phyloP scores from a whole-genome alignment of 2,797 vertebrate species.

The Agapornis canus region DNA sequence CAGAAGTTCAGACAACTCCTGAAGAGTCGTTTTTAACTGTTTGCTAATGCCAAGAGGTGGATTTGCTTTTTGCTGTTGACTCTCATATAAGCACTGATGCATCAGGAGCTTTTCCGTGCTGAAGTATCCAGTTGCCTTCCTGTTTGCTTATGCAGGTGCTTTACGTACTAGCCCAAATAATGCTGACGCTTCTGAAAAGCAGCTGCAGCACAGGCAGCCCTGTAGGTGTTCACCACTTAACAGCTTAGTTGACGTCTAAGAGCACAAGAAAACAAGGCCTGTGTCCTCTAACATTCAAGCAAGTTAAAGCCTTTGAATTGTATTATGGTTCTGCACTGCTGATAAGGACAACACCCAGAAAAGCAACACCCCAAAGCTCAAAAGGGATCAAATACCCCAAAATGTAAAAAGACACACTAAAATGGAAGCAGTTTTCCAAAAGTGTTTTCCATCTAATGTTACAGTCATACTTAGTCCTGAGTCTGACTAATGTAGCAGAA shows the following conservation, averaged over 20 bases:
- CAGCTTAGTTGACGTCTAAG: neutral
- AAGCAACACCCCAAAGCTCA: neutral
- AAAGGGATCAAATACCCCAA: neutral
- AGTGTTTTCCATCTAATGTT: neutral
- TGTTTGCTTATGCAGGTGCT: slow-evolving; percentile 52
- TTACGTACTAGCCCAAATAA: neutral
- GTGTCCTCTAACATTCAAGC: neutral
- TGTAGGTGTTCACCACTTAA: neutral
- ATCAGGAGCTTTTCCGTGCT: slow-evolving; percentile 21
- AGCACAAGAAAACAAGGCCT: neutral
- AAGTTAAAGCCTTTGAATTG: neutral
- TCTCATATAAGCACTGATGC: neutral
- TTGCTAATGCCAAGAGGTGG: neutral
- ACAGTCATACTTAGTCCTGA: neutral
- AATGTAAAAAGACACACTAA: neutral
- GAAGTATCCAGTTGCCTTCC: slow-evolving; percentile 4
- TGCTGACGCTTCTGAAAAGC: slow-evolving; percentile 16
- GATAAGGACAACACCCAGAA: neutral
- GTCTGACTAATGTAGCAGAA: neutral
- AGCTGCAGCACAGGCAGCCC: neutral
- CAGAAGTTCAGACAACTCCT: neutral
- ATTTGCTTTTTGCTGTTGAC: slow-evolving; percentile 2
- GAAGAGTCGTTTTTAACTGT: neutral
- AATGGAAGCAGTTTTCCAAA: neutral
- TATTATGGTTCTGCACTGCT: neutral